Base-by-base conservation (phyloP, 92 coral and sea anemone species). In the Bergia puertoricense region DNA sequence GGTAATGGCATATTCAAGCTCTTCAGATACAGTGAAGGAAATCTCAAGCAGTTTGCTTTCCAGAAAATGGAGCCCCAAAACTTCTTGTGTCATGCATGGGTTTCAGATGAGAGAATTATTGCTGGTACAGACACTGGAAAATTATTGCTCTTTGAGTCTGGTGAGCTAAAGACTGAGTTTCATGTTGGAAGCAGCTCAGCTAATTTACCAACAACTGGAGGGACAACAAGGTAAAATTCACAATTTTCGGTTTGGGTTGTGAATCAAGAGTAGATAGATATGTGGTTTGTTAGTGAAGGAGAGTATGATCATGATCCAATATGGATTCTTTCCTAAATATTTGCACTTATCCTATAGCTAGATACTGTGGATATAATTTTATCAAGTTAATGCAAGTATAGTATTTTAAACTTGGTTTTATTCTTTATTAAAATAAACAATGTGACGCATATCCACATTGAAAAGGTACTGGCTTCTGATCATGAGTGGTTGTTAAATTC, bases 51-150 rank as follows among this genome's bases (percentile, higher is more conserved):
- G 91, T 97, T 97, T 95, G 99, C 99, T 42, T 97, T 97, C 89
- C 99, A 97, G 88, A 97, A 97, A 91, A 93, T 97, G 95, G 99
- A 97, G 85, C 99, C 99, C 48, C 99, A 97, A 65, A 97, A 97
- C 82, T 97, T 97, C 48, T 91, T 97, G 45, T 95, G 97, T 56
- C 99, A 97, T 89, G 95, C 99, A 0, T 97, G 99, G 99, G 94
- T 97, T 23, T 95, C 99, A 57, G 99, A 97, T 85, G 99, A 97
- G 57, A 95, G 98, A 88, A 95, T 97, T 16, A 93, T 97, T 5
- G 94, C 99, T 74, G 99, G 99, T 0, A 97, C 99, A 23, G 99
- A 97, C 72, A 89, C 91, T 22, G 99, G 99, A 4, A 90, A 94
- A 23, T 85, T 97, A 48, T 87, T 97, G 90, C 81, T 97, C 81